Evolutionary conservation across 2,888 invertebrate genomes (phyloP).

Genomic region (Lissocephala sabroskyi): DNA sequence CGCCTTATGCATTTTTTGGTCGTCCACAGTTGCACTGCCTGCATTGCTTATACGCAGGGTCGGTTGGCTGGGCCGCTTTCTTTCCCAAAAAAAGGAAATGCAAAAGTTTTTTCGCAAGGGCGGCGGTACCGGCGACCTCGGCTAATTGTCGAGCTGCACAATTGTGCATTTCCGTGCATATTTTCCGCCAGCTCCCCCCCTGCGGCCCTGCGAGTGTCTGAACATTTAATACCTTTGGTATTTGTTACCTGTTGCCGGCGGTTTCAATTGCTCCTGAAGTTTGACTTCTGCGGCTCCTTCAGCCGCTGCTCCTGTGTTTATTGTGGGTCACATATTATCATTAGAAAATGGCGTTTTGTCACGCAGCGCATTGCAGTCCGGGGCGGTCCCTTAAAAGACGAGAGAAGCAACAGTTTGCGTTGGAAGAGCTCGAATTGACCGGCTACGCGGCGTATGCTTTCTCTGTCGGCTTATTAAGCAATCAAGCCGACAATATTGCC

Average conservation of each 20-base stretch:
- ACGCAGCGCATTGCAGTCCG: no score
- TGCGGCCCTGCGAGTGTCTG: constrained; percentile 47
- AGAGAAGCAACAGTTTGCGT: no score
- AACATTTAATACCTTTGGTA: constrained; percentile 62
- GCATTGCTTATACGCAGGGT: constrained; percentile 60
- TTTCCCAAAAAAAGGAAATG: constrained; percentile 4
- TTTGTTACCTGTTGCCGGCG: constrained; percentile 67
- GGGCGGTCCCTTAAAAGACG: no score
- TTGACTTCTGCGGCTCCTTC: constrained; percentile 25
- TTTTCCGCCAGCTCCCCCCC: constrained; percentile 41
- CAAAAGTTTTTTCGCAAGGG: background rate
- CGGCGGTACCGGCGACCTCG: constrained; percentile 31
- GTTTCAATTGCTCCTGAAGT: constrained; percentile 48
- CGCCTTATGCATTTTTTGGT: constrained; percentile 41
- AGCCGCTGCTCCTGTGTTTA: constrained; percentile 34
- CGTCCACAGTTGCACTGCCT: constrained; percentile 12
- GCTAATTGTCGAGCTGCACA: constrained; percentile 69
- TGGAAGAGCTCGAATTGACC: no score
- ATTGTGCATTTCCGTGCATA: constrained; percentile 71
- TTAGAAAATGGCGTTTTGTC: constrained; percentile 70
- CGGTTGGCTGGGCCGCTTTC: constrained; percentile 5
- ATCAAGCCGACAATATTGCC: constrained; percentile 35
- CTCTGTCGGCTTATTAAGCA: constrained; percentile 51
- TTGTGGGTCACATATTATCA: constrained; percentile 66
- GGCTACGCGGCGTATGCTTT: no score